Evolutionary conservation across 2,888 invertebrate species (phyloP).

Genomic region (Petrolisthes cinctipes): DNA sequence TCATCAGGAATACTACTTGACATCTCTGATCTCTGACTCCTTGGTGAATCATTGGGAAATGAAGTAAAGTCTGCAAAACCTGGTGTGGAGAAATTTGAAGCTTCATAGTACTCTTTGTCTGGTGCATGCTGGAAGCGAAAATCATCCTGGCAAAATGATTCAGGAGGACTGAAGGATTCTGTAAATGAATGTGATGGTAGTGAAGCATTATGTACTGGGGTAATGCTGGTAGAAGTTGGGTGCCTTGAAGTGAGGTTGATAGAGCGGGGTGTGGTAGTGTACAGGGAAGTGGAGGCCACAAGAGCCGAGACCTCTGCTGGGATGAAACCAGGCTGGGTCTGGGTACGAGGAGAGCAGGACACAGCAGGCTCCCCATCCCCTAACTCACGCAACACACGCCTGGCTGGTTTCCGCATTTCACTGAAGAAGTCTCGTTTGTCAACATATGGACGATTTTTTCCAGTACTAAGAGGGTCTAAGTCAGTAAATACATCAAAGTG

Average conservation of each 20-base stretch:
- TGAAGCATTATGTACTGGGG: slow-evolving; percentile 67
- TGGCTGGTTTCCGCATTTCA: slow-evolving; percentile 93
- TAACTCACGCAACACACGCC: slow-evolving; percentile 90
- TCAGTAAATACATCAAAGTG: slow-evolving; percentile 89
- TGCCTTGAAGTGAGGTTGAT: slow-evolving; percentile 47
- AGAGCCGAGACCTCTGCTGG: slow-evolving; percentile 65
- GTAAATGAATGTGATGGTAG: slow-evolving; percentile 66
- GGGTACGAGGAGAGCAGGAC: slow-evolving; percentile 58
- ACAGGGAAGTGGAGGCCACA: slow-evolving; percentile 65
- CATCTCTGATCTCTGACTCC: slow-evolving; percentile 65
- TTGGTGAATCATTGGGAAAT: slow-evolving; percentile 61
- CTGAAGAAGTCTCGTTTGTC: slow-evolving; percentile 97
- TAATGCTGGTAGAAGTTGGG: slow-evolving; percentile 68
- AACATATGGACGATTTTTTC: slow-evolving; percentile 90
- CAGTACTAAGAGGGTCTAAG: slow-evolving; percentile 91
- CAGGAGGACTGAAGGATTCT: slow-evolving; percentile 63
- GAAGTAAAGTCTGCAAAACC: slow-evolving; percentile 63
- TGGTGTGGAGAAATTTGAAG: slow-evolving; percentile 53
- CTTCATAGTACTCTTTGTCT: slow-evolving; percentile 51
- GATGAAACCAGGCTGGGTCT: slow-evolving; percentile 64
- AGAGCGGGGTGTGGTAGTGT: slow-evolving; percentile 56
- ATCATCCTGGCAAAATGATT: slow-evolving; percentile 52
- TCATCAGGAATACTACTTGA: slow-evolving; percentile 63
- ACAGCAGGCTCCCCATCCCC: slow-evolving; percentile 66
- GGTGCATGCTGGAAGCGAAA: slow-evolving; percentile 44